phyloP scores from a whole-genome alignment of 1,140 invertebrate genomes.

The Cydia amplana region DNA sequence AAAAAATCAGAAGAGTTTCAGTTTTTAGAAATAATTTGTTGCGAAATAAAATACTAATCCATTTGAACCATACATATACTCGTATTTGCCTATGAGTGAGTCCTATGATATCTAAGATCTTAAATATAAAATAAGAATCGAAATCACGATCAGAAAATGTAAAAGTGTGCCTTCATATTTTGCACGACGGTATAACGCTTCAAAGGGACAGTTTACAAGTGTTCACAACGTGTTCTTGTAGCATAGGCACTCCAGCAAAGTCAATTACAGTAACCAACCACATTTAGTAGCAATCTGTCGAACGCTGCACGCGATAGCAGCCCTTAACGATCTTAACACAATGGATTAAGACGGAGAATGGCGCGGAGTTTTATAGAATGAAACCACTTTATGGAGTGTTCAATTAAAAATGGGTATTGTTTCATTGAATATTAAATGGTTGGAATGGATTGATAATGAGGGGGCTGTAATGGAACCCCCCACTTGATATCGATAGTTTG shows the following conservation, averaged over 20 bases:
- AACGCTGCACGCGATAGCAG: neutral
- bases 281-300: constrained; percentile 19
- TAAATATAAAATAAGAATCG: no score
- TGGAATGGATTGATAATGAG: constrained; percentile 11
- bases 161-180: no score
- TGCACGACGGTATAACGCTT: neutral
- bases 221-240: constrained; percentile 16
- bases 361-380: constrained; percentile 11
- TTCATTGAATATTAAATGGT: constrained; percentile 30
- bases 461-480: constrained; percentile 23
- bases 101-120: no score
- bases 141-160: no score
- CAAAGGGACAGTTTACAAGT: neutral
- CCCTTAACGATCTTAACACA: neutral
- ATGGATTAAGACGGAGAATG: neutral
- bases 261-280: constrained; percentile 28
- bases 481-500: constrained; percentile 25
- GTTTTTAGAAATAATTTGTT: no score
- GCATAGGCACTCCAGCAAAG: neutral
- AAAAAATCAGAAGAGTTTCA: no score
- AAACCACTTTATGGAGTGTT: constrained; percentile 28
- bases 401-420: constrained; percentile 29
- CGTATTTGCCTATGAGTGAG: no score
- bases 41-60: no score
- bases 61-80: no score